These are phyloP conservation scores for Aelia acuminata DNA, from an alignment of 2,888 invertebrate genomes.

Conservation along the genomic window DNA sequence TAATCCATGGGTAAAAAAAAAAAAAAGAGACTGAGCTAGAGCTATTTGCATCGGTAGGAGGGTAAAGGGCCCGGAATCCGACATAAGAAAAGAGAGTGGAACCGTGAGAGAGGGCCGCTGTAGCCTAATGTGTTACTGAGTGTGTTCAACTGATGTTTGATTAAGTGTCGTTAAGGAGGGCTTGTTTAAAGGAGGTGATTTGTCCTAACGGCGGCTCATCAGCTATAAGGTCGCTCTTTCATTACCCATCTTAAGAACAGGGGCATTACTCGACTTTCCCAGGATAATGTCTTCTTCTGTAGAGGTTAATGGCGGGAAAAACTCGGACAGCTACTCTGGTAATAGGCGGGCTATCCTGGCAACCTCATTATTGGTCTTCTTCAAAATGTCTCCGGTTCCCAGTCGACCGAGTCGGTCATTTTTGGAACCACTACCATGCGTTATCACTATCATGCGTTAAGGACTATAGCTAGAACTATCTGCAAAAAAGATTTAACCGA, in stretches of 20 bases:
- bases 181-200: conserved; percentile 60
- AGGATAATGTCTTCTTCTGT: conserved; percentile 58
- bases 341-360: conserved; percentile 8
- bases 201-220: conserved; percentile 58
- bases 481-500: no score
- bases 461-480: no score
- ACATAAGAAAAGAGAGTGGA: neutral
- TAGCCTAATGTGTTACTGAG: conserved; percentile 57
- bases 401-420: neutral
- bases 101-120: conserved; percentile 34
- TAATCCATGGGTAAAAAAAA: neutral
- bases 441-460: neutral
- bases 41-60: conserved; percentile 45
- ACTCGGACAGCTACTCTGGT: conserved; percentile 18
- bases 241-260: conserved; percentile 57
- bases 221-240: conserved; percentile 44
- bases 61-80: neutral
- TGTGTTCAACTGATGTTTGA: conserved; percentile 56
- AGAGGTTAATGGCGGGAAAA: conserved; percentile 29
- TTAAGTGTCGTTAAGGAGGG: conserved; percentile 58
- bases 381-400: neutral
- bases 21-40: neutral
- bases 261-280: conserved; percentile 59
- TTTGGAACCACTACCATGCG: neutral
- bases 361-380: conserved; percentile 13